Percentiles rank a stretch among this genome's conserved stretches.
These are phyloP conservation scores for Zosterops pallidus DNA, from an alignment of 2,113 vertebrate genomes.

Conservation along the genomic window DNA sequence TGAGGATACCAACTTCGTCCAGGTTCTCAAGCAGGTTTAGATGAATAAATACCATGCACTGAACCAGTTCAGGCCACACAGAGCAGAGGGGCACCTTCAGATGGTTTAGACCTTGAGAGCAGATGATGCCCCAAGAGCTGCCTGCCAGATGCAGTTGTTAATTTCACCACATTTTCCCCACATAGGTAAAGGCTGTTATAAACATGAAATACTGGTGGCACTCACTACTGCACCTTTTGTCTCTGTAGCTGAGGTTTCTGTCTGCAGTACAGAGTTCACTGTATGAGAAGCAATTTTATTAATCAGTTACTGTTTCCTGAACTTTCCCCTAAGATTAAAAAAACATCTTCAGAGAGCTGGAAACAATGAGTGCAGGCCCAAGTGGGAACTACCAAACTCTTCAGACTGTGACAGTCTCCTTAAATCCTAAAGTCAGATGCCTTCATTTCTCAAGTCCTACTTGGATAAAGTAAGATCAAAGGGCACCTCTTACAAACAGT, in stretches of 20 bases:
- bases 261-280: neutral
- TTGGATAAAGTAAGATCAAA: neutral
- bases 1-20: neutral
- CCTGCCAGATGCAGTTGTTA: neutral
- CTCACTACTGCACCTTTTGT: neutral
- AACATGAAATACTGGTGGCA: neutral
- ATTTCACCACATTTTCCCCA: neutral
- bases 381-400: neutral
- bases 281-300: neutral
- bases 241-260: slow-evolving; percentile 1
- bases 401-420: neutral
- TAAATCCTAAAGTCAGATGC: neutral
- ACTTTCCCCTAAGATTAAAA: slow-evolving; percentile 49
- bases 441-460: neutral
- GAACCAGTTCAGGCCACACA: neutral
- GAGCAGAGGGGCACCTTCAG: neutral
- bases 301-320: slow-evolving; percentile 39
- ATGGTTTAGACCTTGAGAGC: neutral
- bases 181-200: neutral
- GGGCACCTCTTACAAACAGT: neutral
- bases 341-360: neutral
- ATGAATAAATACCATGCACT: neutral
- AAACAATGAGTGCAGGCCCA: neutral
- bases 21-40: neutral
- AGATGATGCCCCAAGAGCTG: neutral